These are phyloP conservation scores for Diprion similis DNA, from an alignment of 1,140 invertebrate genomes.

Conservation along the genomic window DNA sequence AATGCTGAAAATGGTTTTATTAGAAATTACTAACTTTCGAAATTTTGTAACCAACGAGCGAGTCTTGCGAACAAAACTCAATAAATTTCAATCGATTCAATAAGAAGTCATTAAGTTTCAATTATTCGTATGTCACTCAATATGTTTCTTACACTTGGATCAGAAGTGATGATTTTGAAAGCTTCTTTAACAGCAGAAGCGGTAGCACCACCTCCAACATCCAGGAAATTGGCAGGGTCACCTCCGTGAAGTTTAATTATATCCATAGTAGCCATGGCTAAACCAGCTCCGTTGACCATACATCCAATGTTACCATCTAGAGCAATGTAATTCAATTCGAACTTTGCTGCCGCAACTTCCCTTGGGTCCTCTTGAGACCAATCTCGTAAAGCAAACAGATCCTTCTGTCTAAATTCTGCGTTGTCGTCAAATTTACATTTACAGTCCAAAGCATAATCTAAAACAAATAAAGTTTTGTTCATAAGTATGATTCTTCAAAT, in stretches of 20 bases:
- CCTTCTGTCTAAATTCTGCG: slow-evolving; percentile 92
- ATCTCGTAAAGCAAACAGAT: slow-evolving; percentile 87
- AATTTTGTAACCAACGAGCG: neutral
- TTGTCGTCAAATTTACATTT: slow-evolving; percentile 97
- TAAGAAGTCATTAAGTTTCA: neutral
- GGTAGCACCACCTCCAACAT: slow-evolving; percentile 95
- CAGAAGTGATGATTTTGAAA: slow-evolving; percentile 91
- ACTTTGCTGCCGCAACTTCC: slow-evolving; percentile 92
- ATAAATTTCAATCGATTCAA: neutral
- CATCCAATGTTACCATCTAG: slow-evolving; percentile 88
- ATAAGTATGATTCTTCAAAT: slow-evolving; percentile 5
- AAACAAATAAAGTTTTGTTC: slow-evolving; percentile 18
- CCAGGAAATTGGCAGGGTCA: slow-evolving; percentile 94
- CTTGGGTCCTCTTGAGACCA: slow-evolving; percentile 92
- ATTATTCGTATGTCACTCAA: neutral
- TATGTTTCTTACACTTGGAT: slow-evolving; percentile 78
- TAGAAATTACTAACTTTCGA: neutral
- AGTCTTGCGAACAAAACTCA: neutral
- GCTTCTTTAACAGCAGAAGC: slow-evolving; percentile 92
- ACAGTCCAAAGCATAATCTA: slow-evolving; percentile 93
- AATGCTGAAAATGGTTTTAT: too few species aligned
- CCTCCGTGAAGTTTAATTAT: slow-evolving; percentile 95
- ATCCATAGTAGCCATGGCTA: slow-evolving; percentile 99
- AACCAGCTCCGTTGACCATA: slow-evolving; percentile 94
- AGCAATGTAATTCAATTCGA: slow-evolving; percentile 95